Percentiles rank a stretch among this genome's conserved stretches.
Evolutionary conservation across 2,888 invertebrate species (phyloP).

Genomic region (Falcaria lacertinaria): DNA sequence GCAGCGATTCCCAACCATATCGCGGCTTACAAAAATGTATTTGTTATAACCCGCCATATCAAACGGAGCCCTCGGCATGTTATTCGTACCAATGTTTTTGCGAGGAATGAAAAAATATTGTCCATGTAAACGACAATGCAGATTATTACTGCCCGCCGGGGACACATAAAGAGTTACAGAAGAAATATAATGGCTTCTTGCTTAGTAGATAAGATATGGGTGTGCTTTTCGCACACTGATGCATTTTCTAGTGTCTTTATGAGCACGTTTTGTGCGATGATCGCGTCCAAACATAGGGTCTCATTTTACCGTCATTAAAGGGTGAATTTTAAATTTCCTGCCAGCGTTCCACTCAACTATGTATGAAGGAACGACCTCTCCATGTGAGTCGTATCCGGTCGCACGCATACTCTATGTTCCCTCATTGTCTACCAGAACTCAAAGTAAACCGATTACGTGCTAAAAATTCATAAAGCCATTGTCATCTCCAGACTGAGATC

Average conservation of each 20-base stretch:
- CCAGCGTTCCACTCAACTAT: conserved; percentile 65
- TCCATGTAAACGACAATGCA: conserved; percentile 65
- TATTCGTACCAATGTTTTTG: conserved; percentile 50
- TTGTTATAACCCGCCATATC: conserved; percentile 51
- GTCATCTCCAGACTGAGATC: conserved; percentile 48
- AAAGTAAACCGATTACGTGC: conserved; percentile 68
- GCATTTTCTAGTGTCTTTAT: conserved; percentile 13
- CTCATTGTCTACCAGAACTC: conserved; percentile 58
- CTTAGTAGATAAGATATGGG: conserved; percentile 29
- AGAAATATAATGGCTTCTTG: conserved; percentile 48
- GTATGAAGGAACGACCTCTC: conserved; percentile 64
- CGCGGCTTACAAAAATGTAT: conserved; percentile 41
- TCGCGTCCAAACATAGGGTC: conserved; percentile 51
- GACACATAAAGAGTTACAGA: conserved; percentile 57
- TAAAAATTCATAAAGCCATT: conserved; percentile 70
- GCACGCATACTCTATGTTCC: conserved; percentile 58
- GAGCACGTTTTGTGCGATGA: conserved; percentile 35
- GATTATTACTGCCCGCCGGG: conserved; percentile 63
- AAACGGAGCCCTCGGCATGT: conserved; percentile 46
- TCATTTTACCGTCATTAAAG: conserved; percentile 59
- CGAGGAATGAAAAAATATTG: conserved; percentile 62
- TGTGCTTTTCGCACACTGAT: conserved; percentile 10
- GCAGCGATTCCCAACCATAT: conserved; percentile 41
- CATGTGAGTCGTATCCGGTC: conserved; percentile 53
- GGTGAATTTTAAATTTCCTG: conserved; percentile 69